Evolutionary conservation across 2,113 vertebrate genomes (phyloP), one percentile per base, ranked within the genome.

Genomic region (Corydoras sp.): DNA sequence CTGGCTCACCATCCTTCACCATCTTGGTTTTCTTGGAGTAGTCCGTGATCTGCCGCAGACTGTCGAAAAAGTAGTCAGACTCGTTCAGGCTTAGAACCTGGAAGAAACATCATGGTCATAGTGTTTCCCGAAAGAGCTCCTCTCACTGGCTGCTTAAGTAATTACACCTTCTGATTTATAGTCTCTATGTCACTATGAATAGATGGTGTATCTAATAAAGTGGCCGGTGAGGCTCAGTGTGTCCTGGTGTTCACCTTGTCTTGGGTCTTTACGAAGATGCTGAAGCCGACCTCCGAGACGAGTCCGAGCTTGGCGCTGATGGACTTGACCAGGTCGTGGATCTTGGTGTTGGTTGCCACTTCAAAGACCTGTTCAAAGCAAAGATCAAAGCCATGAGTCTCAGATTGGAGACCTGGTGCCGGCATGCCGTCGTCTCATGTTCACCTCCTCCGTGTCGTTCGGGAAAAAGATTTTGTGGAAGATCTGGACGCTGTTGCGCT

Each of bases 11-110:
- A 0, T 96, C 94, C 78, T 89, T 93, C 56, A 84, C 83, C 49
- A 87, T 89, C 82, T 92, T 97, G 77, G 83, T 88, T 72, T 84
- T 95, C 79, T 83, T 93, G 69, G 88, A 90, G 93, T 91, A 98
- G 78, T 98, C 92, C 2, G 93, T 93, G 78, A 97, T 88, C 58
- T 95, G 89, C 73, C 92, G 90, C 75, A 98, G 83, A 56, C 92
- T 93, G 80, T 99, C 97, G 9, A 98, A 99, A 89, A 99, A 98
- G 83, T 94, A 98, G 75, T 98, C 95, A 3, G 86, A 83, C 32
- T 96, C 94, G 15, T 93, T 96, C 85, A 95, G 83, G 83, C 96
- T 97, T 81, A 95, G 90, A 76, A 98, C 90, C 97, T 99, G 75
- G 84, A 77, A 3, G 18, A 58, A 69, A 78, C 30, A 29, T 5